Evolutionary conservation across 2,113 vertebrate genomes (phyloP).

Genomic region (Strigops habroptila): DNA sequence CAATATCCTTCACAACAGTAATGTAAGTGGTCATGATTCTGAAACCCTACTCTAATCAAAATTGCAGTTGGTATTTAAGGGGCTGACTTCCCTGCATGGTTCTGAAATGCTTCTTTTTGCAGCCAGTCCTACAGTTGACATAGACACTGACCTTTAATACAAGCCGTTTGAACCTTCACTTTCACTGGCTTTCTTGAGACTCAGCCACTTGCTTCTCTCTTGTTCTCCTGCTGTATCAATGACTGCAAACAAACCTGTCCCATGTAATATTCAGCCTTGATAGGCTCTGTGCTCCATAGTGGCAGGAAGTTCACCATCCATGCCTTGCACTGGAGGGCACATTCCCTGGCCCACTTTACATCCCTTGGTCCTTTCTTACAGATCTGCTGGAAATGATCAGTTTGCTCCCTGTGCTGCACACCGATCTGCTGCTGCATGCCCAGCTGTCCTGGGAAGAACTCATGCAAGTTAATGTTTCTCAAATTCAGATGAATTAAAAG

Average conservation of each 20-base stretch:
- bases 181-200: background rate
- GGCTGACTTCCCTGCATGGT: background rate
- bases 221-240: background rate
- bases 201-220: background rate
- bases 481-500: background rate
- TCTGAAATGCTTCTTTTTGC: background rate
- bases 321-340: background rate
- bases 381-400: background rate
- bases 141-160: background rate
- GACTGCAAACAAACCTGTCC: background rate
- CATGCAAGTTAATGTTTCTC: background rate
- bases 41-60: background rate
- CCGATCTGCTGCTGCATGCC: background rate
- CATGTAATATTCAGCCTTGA: background rate
- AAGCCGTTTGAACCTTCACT: background rate
- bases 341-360: background rate
- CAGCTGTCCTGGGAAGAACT: background rate
- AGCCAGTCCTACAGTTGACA: background rate
- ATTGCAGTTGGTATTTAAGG: background rate
- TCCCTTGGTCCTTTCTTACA: background rate
- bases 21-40: background rate
- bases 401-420: background rate
- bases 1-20: conserved; percentile 50
- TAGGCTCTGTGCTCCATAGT: background rate
- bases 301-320: background rate